Conservation (phyloP, 2,888 invertebrate species). For the Diachrysia chrysitis region DNA sequence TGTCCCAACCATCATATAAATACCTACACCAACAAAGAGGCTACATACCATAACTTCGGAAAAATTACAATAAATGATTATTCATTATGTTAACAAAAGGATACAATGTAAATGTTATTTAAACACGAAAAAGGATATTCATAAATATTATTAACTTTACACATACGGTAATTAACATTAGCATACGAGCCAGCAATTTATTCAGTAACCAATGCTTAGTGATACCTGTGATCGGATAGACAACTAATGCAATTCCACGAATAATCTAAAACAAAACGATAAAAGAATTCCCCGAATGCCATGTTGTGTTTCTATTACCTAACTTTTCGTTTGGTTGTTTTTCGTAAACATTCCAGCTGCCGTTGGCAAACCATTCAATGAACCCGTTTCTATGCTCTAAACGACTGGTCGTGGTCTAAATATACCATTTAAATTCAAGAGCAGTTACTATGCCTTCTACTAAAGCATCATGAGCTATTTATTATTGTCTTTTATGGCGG, state of each 20-base stretch:
- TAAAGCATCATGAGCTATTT: constrained; percentile 78
- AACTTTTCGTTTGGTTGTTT: constrained; percentile 79
- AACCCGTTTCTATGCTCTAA: constrained; percentile 85
- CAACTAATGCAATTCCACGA: constrained; percentile 45
- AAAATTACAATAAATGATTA: constrained; percentile 35
- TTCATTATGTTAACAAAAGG: constrained; percentile 43
- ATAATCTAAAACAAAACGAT: constrained; percentile 63
- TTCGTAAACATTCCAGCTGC: constrained; percentile 80
- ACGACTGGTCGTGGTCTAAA: constrained; percentile 82
- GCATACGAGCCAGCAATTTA: constrained; percentile 37
- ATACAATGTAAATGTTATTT: constrained; percentile 37
- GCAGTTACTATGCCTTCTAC: constrained; percentile 77
- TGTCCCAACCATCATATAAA: background rate
- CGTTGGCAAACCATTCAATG: constrained; percentile 83
- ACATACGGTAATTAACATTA: constrained; percentile 45
- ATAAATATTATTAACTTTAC: constrained; percentile 27
- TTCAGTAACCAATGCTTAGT: constrained; percentile 25
- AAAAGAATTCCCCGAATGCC: constrained; percentile 65
- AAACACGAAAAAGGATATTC: constrained; percentile 31
- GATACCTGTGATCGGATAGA: constrained; percentile 33
- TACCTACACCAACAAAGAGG: constrained; percentile 1
- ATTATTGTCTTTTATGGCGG: constrained; percentile 75
- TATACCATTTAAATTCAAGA: constrained; percentile 86
- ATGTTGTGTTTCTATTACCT: constrained; percentile 80
- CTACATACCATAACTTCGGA: constrained; percentile 15